Percentiles rank a stretch among this genome's conserved stretches.
Conservation (phyloP, 2,888 invertebrate genomes). For the Cataglyphis cursor region DNA sequence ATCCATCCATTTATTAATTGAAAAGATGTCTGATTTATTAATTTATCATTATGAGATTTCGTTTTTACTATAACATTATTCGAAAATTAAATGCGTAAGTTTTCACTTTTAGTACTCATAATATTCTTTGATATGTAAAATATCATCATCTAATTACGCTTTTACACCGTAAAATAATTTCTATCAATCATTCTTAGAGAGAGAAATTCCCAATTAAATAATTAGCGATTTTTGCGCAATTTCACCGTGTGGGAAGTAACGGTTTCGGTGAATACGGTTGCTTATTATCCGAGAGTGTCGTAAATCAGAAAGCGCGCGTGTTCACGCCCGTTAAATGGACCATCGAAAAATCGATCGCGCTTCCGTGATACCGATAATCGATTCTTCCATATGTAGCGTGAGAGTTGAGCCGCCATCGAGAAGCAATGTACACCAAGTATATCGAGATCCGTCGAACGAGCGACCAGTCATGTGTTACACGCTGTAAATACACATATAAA, state of each 20-base stretch:
- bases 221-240: slow-evolving; percentile 33
- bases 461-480: slow-evolving; percentile 34
- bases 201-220: slow-evolving; percentile 41
- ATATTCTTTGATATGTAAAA: neutral
- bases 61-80: neutral
- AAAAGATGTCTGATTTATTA: neutral
- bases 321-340: slow-evolving; percentile 72
- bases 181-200: slow-evolving; percentile 6
- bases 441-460: slow-evolving; percentile 43
- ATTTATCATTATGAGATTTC: slow-evolving; percentile 9
- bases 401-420: slow-evolving; percentile 22
- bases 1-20: neutral
- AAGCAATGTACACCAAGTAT: neutral
- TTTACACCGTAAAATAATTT: neutral
- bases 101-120: neutral
- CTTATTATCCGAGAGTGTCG: slow-evolving; percentile 58
- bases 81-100: neutral
- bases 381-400: slow-evolving; percentile 56
- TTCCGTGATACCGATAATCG: slow-evolving; percentile 70
- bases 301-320: slow-evolving; percentile 69
- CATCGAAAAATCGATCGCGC: slow-evolving; percentile 70
- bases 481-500: slow-evolving; percentile 65
- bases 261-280: slow-evolving; percentile 33
- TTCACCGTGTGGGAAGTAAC: slow-evolving; percentile 33
- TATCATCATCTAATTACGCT: neutral